phyloP scores from a whole-genome alignment of 2,888 invertebrate genomes.

The Heliconius aoede region DNA sequence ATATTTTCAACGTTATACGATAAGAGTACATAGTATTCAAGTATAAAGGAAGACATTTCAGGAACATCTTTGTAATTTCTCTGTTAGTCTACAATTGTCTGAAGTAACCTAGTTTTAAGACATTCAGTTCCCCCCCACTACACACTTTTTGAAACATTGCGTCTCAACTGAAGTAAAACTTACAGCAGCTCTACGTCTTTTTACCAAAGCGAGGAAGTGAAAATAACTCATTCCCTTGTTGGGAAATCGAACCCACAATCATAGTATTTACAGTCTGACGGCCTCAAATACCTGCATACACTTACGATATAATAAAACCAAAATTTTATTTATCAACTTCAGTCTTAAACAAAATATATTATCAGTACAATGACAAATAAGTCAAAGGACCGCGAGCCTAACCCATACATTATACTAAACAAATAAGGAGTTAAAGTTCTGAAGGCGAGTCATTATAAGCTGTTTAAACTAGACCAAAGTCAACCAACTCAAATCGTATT shows the following conservation, averaged over 20 bases:
- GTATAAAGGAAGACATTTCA: no score
- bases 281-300: neutral
- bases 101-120: no score
- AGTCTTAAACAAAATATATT: neutral
- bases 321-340: neutral
- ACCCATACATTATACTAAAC: slow-evolving; percentile 12
- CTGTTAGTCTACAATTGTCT: no score
- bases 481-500: slow-evolving; percentile 1
- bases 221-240: neutral
- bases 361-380: neutral
- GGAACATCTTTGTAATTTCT: no score
- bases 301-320: neutral
- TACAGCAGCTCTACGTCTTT: neutral
- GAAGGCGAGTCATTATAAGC: slow-evolving; percentile 26
- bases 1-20: neutral
- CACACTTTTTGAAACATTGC: neutral
- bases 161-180: neutral
- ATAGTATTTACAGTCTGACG: neutral
- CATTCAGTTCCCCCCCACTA: no score
- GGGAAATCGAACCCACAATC: neutral
- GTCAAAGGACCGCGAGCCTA: slow-evolving; percentile 13
- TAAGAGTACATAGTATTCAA: no score
- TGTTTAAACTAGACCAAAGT: slow-evolving; percentile 21
- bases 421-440: slow-evolving; percentile 22
- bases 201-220: neutral